phyloP scores from a whole-genome alignment of 2,113 vertebrate genomes.

The Spheniscus mendiculus region DNA sequence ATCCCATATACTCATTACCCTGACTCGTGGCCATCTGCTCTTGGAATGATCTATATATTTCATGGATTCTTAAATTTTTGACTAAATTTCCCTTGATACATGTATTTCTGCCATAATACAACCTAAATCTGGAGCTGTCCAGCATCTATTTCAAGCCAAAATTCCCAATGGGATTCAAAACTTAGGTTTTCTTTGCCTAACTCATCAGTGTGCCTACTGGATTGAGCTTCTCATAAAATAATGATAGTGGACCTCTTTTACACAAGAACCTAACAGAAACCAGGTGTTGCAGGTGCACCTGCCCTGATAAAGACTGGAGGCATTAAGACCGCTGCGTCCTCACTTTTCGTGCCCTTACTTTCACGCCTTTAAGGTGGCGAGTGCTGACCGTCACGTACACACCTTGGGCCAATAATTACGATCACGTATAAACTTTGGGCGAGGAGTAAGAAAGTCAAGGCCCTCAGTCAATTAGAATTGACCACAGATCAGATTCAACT shows the following conservation, averaged over 20 bases:
- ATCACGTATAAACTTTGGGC: too few relatives aligned
- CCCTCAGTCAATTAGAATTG: too few relatives aligned
- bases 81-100: neutral
- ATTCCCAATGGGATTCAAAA: neutral
- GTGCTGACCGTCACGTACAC: too few relatives aligned
- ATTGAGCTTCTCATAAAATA: neutral
- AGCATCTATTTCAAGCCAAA: neutral
- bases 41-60: neutral
- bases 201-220: fast-evolving
- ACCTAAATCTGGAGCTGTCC: neutral
- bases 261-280: neutral
- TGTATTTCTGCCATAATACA: neutral
- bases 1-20: neutral
- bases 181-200: neutral
- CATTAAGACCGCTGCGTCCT: too few relatives aligned
- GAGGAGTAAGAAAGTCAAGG: too few relatives aligned
- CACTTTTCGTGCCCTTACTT: too few relatives aligned
- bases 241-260: neutral
- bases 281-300: too few relatives aligned
- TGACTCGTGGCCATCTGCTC: neutral
- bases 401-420: too few relatives aligned
- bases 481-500: too few relatives aligned
- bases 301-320: too few relatives aligned
- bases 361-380: too few relatives aligned
- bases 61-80: neutral